Evolutionary conservation across 1,140 invertebrate genomes (phyloP).

Genomic region (Holcopasites calliopsidis): DNA sequence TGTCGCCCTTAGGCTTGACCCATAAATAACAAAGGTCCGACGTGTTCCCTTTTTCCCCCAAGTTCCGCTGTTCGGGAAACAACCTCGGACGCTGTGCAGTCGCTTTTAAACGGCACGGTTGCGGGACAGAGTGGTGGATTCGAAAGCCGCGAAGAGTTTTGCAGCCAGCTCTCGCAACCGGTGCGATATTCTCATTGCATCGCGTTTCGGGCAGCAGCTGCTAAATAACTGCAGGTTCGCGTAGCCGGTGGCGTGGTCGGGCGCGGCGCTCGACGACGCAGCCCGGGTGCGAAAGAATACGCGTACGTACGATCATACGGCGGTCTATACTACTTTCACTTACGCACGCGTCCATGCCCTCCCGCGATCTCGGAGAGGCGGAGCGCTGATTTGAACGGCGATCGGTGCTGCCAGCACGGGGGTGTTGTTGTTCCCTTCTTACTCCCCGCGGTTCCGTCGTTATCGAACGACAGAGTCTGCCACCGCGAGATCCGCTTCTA

Average conservation of each 20-base stretch:
- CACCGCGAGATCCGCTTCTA: conserved; percentile 26
- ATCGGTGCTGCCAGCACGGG: background rate
- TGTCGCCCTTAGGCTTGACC: no score
- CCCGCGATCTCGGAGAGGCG: conserved; percentile 32
- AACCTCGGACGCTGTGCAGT: no score
- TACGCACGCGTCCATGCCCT: conserved; percentile 17
- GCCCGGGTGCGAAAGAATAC: conserved; percentile 38
- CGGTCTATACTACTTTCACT: conserved; percentile 12
- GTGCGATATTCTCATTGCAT: conserved; percentile 17
- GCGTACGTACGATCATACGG: conserved; percentile 13
- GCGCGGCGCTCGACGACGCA: background rate
- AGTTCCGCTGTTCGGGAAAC: no score
- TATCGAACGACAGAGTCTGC: conserved; percentile 24
- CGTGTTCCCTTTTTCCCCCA: no score
- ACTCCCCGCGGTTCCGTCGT: conserved; percentile 13
- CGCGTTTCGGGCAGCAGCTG: conserved; percentile 27
- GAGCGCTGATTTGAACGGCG: conserved; percentile 41
- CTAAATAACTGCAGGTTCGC: conserved; percentile 41
- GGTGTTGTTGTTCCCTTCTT: background rate
- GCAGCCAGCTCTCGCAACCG: background rate
- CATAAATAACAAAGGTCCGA: no score
- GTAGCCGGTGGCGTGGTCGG: background rate
- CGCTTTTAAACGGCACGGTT: background rate
- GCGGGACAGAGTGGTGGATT: no score
- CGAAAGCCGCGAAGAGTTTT: background rate